Evolutionary conservation across 1,140 invertebrate species (phyloP).

Genomic region (Trinorchestia longiramus): DNA sequence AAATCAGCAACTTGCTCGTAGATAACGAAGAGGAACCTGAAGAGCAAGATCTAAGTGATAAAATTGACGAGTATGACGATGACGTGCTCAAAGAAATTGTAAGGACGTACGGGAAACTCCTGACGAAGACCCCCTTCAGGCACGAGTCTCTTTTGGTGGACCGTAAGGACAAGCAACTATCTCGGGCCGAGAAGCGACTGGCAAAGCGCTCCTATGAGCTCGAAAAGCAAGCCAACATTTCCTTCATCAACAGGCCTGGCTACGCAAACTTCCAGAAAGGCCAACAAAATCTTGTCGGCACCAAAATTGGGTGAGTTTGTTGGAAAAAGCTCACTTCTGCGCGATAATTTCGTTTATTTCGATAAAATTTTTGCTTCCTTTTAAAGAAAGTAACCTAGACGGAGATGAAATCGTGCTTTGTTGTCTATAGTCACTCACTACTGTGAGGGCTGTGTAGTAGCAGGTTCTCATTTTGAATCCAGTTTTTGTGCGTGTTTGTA

Average conservation of each 20-base stretch:
- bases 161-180: slow-evolving; percentile 94
- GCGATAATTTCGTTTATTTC: not conserved
- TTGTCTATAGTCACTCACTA: not conserved
- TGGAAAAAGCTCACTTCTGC: not conserved
- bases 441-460: too few relatives aligned
- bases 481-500: not conserved
- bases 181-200: slow-evolving; percentile 92
- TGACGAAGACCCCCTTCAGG: slow-evolving; percentile 88
- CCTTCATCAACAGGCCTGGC: slow-evolving; percentile 69
- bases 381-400: not conserved
- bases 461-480: not conserved
- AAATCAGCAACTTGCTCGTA: slow-evolving; percentile 93
- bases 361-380: not conserved
- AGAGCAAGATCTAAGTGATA: slow-evolving; percentile 78
- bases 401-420: not conserved
- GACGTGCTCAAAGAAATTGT: slow-evolving; percentile 83
- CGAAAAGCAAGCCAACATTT: slow-evolving; percentile 84
- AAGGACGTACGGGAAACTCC: slow-evolving; percentile 77
- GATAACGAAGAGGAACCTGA: slow-evolving; percentile 87
- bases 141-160: slow-evolving; percentile 97
- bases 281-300: slow-evolving; percentile 61
- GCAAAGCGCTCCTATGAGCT: slow-evolving; percentile 94
- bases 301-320: slow-evolving; percentile 65
- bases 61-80: slow-evolving; percentile 83
- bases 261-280: slow-evolving; percentile 70